These are phyloP conservation scores for Drosophila anomalata DNA, from an alignment of 2,888 invertebrate genomes.

Conservation along the genomic window DNA sequence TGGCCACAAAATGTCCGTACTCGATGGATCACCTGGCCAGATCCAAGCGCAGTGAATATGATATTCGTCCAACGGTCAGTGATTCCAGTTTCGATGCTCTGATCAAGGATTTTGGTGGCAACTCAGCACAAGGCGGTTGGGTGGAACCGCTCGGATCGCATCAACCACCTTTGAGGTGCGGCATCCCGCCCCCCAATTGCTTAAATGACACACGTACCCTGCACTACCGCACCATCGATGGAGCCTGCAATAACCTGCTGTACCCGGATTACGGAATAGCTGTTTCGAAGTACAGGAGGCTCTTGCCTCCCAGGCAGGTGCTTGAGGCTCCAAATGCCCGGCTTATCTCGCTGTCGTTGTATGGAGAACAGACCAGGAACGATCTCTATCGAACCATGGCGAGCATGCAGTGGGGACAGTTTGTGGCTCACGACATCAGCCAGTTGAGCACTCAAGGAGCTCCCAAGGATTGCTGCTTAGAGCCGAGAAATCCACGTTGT, in stretches of 20 bases:
- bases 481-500: slow-evolving; percentile 60
- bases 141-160: background rate
- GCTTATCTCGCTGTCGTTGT: slow-evolving; percentile 69
- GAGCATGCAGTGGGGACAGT: slow-evolving; percentile 78
- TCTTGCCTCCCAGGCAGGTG: slow-evolving; percentile 66
- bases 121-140: slow-evolving; percentile 36
- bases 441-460: slow-evolving; percentile 52
- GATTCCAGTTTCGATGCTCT: slow-evolving; percentile 54
- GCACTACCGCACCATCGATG: slow-evolving; percentile 75
- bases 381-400: slow-evolving; percentile 76
- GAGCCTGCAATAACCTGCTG: slow-evolving; percentile 77
- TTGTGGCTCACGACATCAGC: slow-evolving; percentile 76
- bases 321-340: slow-evolving; percentile 72
- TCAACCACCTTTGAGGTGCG: slow-evolving; percentile 53
- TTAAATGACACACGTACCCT: slow-evolving; percentile 64
- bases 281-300: slow-evolving; percentile 60
- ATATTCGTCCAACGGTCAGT: slow-evolving; percentile 33
- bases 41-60: slow-evolving; percentile 42
- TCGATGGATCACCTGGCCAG: slow-evolving; percentile 9
- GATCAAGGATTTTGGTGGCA: slow-evolving; percentile 43
- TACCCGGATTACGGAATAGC: slow-evolving; percentile 69
- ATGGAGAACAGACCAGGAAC: slow-evolving; percentile 66
- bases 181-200: slow-evolving; percentile 68
- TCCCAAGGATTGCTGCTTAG: slow-evolving; percentile 72
- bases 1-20: slow-evolving; percentile 48